phyloP scores from a whole-genome alignment of 2,113 vertebrate genomes.

The Pheucticus melanocephalus region DNA sequence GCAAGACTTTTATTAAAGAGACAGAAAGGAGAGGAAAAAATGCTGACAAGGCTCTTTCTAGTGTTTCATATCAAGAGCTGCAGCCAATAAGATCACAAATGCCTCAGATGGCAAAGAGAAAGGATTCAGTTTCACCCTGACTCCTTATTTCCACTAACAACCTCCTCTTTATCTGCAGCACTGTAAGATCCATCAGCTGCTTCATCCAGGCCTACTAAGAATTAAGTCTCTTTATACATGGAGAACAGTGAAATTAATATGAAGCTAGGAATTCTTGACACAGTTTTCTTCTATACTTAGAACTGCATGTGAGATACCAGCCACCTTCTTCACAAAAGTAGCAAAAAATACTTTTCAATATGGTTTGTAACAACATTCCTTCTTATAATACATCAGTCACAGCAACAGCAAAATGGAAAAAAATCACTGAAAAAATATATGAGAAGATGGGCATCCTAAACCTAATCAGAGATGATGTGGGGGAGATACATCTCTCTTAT shows the following conservation, averaged over 20 bases:
- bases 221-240: background rate
- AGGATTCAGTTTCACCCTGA: background rate
- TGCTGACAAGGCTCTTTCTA: background rate
- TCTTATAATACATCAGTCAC: background rate
- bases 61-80: background rate
- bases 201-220: background rate
- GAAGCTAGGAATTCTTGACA: background rate
- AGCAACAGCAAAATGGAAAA: background rate
- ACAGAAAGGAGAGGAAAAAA: background rate
- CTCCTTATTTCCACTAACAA: background rate
- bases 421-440: background rate
- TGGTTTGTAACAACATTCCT: background rate
- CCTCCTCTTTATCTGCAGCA: background rate
- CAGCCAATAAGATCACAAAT: background rate
- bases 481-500: background rate
- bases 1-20: background rate
- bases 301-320: background rate
- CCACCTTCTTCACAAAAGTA: background rate
- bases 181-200: background rate
- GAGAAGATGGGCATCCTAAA: background rate
- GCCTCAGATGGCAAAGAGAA: background rate
- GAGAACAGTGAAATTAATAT: background rate
- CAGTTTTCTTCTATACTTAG: background rate
- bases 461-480: rapidly evolving
- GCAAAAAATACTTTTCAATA: background rate